phyloP scores from a whole-genome alignment of 1,140 invertebrate genomes.

The Manduca sexta region DNA sequence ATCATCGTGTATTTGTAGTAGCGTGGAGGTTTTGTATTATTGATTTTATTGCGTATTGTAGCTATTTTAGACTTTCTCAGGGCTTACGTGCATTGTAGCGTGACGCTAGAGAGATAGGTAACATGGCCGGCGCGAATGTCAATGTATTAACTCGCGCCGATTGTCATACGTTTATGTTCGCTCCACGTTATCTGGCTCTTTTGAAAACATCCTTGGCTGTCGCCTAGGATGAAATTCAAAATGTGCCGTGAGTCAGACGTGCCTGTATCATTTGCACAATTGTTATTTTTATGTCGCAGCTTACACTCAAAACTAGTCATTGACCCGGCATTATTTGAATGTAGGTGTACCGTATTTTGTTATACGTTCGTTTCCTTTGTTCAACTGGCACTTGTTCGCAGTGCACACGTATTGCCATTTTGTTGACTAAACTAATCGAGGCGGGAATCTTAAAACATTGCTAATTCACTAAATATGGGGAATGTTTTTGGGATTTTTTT shows the following conservation, averaged over 20 bases:
- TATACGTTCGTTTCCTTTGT: constrained; percentile 47
- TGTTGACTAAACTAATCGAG: neutral
- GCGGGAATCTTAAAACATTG: constrained; percentile 22
- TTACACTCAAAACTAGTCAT: constrained; percentile 44
- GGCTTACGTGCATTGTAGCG: constrained; percentile 54
- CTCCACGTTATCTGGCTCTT: constrained; percentile 16
- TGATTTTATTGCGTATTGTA: constrained; percentile 44
- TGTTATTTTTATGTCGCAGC: constrained; percentile 32
- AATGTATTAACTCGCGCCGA: constrained; percentile 31
- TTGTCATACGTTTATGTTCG: constrained; percentile 31
- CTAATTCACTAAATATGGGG: constrained; percentile 1
- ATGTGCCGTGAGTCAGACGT: constrained; percentile 13
- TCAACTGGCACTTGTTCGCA: constrained; percentile 21
- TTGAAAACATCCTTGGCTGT: constrained; percentile 16
- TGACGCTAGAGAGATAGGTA: constrained; percentile 59
- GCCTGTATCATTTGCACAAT: constrained; percentile 20
- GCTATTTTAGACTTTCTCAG: constrained; percentile 56
- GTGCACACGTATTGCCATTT: neutral
- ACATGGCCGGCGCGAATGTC: constrained; percentile 68
- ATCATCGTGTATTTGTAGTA: constrained; percentile 13
- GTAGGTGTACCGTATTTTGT: constrained; percentile 43
- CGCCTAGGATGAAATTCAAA: constrained; percentile 19
- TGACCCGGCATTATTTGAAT: constrained; percentile 62
- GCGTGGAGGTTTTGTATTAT: constrained; percentile 29
- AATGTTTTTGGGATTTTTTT: constrained; percentile 9